Evolutionary conservation across 2,888 invertebrate genomes (phyloP).

Genomic region (Brachyptera putata): DNA sequence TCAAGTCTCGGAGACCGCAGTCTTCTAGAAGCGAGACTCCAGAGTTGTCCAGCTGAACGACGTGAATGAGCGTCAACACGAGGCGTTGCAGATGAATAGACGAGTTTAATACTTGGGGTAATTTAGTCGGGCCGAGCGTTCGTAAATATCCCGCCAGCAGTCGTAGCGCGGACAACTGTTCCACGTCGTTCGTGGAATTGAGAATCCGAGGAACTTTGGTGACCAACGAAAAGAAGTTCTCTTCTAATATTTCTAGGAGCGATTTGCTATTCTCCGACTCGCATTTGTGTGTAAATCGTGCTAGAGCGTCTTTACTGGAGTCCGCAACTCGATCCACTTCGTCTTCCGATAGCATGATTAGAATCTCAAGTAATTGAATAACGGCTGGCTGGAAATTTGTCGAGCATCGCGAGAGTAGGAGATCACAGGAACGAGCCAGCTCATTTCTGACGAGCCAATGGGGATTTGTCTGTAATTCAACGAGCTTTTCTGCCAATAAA

Average conservation of each 20-base stretch:
- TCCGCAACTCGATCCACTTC: conserved; percentile 51
- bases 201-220: conserved; percentile 59
- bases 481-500: conserved; percentile 49
- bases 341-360: conserved; percentile 66
- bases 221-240: conserved; percentile 56
- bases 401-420: conserved; percentile 32
- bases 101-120: conserved; percentile 55
- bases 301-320: conserved; percentile 43
- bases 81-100: conserved; percentile 53
- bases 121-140: conserved; percentile 53
- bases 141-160: conserved; percentile 63
- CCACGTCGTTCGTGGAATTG: conserved; percentile 53
- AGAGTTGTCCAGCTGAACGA: conserved; percentile 50
- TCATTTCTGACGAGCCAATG: conserved; percentile 59
- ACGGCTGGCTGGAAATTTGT: conserved; percentile 40
- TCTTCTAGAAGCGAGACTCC: conserved; percentile 53
- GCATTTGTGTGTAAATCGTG: conserved; percentile 47
- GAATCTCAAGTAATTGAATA: conserved; percentile 53
- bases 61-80: conserved; percentile 52
- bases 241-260: conserved; percentile 54
- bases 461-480: conserved; percentile 54
- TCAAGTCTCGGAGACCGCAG: conserved; percentile 43
- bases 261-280: conserved; percentile 42
- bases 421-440: conserved; percentile 53
- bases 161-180: conserved; percentile 59